Evolutionary conservation across 2,888 invertebrate species (phyloP).

Genomic region (Eupithecia dodoneata): DNA sequence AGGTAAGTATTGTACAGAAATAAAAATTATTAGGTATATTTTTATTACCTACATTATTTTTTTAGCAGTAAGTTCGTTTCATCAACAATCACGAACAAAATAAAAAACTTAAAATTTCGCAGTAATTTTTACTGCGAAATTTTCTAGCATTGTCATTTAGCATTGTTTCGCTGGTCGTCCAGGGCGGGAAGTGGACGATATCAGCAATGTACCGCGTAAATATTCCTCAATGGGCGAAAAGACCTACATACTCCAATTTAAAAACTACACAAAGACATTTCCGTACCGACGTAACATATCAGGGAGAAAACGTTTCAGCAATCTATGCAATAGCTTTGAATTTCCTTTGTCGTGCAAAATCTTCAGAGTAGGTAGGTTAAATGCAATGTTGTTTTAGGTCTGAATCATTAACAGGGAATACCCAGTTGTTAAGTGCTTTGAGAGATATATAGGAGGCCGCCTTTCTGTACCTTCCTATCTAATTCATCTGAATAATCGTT

Average conservation of each 20-base stretch:
- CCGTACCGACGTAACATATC: background rate
- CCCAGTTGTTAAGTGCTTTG: conserved; percentile 5
- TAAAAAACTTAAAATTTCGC: too few species aligned
- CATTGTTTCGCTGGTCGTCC: too few species aligned
- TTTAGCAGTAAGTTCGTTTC: too few species aligned
- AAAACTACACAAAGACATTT: background rate
- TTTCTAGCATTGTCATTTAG: too few species aligned
- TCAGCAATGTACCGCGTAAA: too few species aligned
- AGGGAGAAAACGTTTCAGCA: background rate
- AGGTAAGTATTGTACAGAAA: too few species aligned
- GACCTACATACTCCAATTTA: background rate
- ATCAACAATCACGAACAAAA: too few species aligned
- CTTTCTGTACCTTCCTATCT: background rate
- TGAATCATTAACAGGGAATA: conserved; percentile 16
- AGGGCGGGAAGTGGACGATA: too few species aligned
- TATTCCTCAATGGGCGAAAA: too few species aligned
- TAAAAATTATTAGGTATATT: too few species aligned
- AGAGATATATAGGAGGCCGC: background rate
- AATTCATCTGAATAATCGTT: conserved; percentile 4
- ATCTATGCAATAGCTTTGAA: background rate
- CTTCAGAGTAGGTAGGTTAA: background rate
- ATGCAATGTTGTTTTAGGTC: background rate
- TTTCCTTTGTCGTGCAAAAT: background rate
- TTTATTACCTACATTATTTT: too few species aligned
- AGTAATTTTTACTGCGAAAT: too few species aligned